Conservation (phyloP, 2,888 invertebrate genomes). For the Sipha maydis region DNA sequence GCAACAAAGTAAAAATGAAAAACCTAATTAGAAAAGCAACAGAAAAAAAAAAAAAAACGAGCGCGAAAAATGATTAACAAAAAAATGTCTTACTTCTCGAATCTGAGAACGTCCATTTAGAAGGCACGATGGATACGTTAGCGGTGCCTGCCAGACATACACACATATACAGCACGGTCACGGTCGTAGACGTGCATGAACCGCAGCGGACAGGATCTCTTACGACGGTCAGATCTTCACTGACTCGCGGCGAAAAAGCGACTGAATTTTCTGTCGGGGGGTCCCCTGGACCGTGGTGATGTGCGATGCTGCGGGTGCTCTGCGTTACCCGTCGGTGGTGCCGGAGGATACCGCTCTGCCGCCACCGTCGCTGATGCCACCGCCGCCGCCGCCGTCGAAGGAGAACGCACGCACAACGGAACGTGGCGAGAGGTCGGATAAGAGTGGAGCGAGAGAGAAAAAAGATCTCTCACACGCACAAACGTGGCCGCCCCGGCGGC, state of each 20-base stretch:
- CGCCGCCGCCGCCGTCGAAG: not conserved
- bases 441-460: not conserved
- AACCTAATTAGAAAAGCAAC: too few species aligned
- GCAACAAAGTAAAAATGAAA: not conserved
- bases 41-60: not conserved
- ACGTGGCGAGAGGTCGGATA: not conserved
- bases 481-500: slow-evolving; percentile 36
- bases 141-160: slow-evolving; percentile 38
- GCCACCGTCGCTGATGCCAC: slow-evolving; percentile 5
- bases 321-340: slow-evolving; percentile 10
- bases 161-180: not conserved
- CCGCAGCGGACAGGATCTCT: slow-evolving; percentile 15
- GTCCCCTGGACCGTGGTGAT: slow-evolving; percentile 28
- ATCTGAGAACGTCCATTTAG: slow-evolving; percentile 45
- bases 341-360: slow-evolving; percentile 30
- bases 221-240: slow-evolving; percentile 28
- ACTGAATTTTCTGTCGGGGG: slow-evolving; percentile 57
- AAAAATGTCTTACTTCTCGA: slow-evolving; percentile 35
- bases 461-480: slow-evolving; percentile 34
- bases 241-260: slow-evolving; percentile 51
- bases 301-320: slow-evolving; percentile 41
- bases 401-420: slow-evolving; percentile 7
- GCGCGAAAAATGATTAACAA: not conserved
- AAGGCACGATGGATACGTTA: not conserved
- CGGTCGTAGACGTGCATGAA: not conserved